phyloP scores from a whole-genome alignment of 2,888 invertebrate species.

The Eupeodes latifasciatus region DNA sequence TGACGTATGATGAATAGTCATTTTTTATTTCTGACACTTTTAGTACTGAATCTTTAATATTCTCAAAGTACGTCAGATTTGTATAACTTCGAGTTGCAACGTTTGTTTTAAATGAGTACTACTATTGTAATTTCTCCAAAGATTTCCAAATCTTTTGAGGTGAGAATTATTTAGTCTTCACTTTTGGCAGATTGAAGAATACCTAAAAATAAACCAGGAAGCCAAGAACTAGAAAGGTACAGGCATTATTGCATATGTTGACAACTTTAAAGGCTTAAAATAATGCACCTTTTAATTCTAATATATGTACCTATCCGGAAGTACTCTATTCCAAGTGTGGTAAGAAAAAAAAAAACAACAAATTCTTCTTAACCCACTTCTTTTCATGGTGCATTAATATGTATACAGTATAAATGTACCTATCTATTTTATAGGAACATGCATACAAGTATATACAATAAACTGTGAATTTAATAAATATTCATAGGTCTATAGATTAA shows the following conservation, averaged over 20 bases:
- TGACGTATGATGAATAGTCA: too few species aligned
- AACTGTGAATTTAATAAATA: background rate
- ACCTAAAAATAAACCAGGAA: background rate
- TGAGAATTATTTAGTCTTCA: too few species aligned
- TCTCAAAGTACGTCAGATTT: too few species aligned
- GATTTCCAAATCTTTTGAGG: too few species aligned
- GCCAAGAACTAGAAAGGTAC: background rate
- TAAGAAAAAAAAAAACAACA: background rate
- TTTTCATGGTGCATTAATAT: background rate
- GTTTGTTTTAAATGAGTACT: too few species aligned
- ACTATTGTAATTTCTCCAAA: too few species aligned
- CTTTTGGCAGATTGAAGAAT: too few species aligned
- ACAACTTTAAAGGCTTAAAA: background rate
- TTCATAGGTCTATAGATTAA: background rate
- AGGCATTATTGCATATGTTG: too few species aligned
- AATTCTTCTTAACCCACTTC: constrained; percentile 46
- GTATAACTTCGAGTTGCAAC: too few species aligned
- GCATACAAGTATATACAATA: background rate
- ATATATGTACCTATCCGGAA: constrained; percentile 11
- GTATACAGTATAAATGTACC: background rate
- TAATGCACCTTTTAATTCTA: background rate
- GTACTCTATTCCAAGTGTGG: background rate
- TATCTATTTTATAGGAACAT: background rate
- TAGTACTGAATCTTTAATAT: too few species aligned
- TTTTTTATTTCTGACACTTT: too few species aligned